phyloP scores from a whole-genome alignment of 2,113 vertebrate genomes.

The Axis porcinus region DNA sequence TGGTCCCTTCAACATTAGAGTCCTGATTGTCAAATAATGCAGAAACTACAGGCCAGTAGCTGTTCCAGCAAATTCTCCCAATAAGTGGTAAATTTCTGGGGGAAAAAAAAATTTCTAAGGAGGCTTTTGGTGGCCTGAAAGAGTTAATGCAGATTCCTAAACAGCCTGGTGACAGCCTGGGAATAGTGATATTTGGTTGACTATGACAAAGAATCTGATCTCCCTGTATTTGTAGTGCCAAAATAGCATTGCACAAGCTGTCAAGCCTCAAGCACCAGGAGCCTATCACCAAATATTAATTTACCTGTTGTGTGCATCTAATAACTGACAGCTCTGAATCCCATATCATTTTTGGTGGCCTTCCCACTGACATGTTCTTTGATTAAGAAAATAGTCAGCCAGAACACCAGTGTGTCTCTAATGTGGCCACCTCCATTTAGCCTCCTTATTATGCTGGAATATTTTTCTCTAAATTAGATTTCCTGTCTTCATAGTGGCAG shows the following conservation, averaged over 20 bases:
- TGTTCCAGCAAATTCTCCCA: not conserved
- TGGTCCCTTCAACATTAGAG: not conserved
- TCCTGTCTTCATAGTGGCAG: constrained; percentile 71
- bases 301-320: constrained; percentile 62
- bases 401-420: constrained; percentile 46
- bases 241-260: constrained; percentile 44
- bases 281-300: constrained; percentile 69
- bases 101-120: not conserved
- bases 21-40: not conserved
- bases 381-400: constrained; percentile 62
- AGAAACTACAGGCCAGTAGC: not conserved
- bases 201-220: constrained; percentile 52
- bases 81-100: not conserved
- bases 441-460: constrained; percentile 63
- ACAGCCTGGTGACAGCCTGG: not conserved
- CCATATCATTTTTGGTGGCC: constrained; percentile 52
- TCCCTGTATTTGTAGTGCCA: constrained; percentile 50
- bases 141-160: constrained; percentile 43
- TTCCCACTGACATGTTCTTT: constrained; percentile 49
- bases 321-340: constrained; percentile 55
- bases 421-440: constrained; percentile 55
- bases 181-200: constrained; percentile 57
- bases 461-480: constrained; percentile 72
- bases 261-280: constrained; percentile 45
- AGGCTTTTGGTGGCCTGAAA: not conserved